Evolutionary conservation across 2,888 invertebrate species (phyloP).

Genomic region (Nomada fucata): DNA sequence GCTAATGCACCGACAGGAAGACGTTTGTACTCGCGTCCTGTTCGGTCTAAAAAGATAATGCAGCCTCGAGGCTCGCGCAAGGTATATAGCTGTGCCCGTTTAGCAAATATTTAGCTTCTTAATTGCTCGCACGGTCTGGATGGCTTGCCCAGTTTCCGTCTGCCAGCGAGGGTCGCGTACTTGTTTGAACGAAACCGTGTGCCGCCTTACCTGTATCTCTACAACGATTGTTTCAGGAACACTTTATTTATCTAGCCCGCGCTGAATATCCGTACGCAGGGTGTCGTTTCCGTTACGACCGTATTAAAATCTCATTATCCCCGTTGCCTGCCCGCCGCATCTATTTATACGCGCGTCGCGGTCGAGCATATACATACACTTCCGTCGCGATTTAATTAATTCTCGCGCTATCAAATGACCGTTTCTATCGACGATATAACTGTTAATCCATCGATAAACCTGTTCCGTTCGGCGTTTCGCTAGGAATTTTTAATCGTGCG

Average conservation of each 20-base stretch:
- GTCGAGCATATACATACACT: not conserved
- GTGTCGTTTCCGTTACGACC: not conserved
- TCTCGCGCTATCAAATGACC: conserved; percentile 31
- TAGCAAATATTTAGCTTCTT: conserved; percentile 12
- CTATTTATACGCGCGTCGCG: conserved; percentile 37
- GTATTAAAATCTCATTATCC: conserved; percentile 12
- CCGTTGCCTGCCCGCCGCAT: not conserved
- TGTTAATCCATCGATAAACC: conserved; percentile 39
- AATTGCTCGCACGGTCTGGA: not conserved
- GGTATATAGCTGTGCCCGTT: not conserved
- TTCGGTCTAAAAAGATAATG: not conserved
- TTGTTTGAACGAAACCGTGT: not conserved
- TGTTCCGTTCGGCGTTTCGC: conserved; percentile 39
- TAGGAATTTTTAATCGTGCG: conserved; percentile 49
- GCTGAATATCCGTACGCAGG: not conserved
- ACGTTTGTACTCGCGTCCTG: too few species aligned
- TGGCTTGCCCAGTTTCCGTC: not conserved
- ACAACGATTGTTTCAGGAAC: not conserved
- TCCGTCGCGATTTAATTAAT: conserved; percentile 31
- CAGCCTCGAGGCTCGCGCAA: not conserved
- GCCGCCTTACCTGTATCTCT: not conserved
- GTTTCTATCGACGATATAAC: conserved; percentile 17
- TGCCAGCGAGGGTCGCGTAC: not conserved
- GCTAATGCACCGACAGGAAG: too few species aligned
- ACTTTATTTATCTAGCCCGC: too few species aligned